Conservation (phyloP, 2,113 vertebrate genomes). For the Oostethus manadensis region DNA sequence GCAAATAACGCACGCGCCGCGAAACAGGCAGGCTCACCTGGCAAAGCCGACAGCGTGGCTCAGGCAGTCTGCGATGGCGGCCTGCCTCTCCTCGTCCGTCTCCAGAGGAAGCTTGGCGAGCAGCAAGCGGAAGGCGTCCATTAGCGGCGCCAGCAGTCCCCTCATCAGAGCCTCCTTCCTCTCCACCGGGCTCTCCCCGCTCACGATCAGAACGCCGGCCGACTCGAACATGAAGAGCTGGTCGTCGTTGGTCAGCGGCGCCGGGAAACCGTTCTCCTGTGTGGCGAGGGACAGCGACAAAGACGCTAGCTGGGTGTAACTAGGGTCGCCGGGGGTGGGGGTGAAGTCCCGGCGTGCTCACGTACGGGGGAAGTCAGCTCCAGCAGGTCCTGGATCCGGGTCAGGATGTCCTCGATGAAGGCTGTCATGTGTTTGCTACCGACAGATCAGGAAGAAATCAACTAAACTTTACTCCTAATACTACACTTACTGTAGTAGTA, state of each 20-base stretch:
- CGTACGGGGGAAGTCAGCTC: slow-evolving; percentile 89
- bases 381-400: slow-evolving; percentile 91
- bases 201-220: slow-evolving; percentile 90
- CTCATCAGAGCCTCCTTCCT: slow-evolving; percentile 91
- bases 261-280: slow-evolving; percentile 90
- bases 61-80: slow-evolving; percentile 86
- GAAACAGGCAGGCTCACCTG: slow-evolving; percentile 70
- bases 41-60: slow-evolving; percentile 95
- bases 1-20: background rate
- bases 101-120: slow-evolving; percentile 84
- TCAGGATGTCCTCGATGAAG: slow-evolving; percentile 93
- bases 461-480: background rate
- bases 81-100: slow-evolving; percentile 84
- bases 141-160: slow-evolving; percentile 86
- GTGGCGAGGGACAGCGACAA: too few species aligned
- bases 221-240: slow-evolving; percentile 98
- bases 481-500: background rate
- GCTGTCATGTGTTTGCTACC: slow-evolving; percentile 91
- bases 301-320: too few species aligned
- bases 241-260: slow-evolving; percentile 90
- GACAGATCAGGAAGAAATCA: background rate
- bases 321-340: too few species aligned
- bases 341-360: slow-evolving; percentile 20
- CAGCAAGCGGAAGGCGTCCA: slow-evolving; percentile 89
- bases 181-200: slow-evolving; percentile 86